Percentiles rank a stretch among this genome's conserved stretches.
Conservation (phyloP, 2,888 invertebrate genomes). For the Oithona nana region DNA sequence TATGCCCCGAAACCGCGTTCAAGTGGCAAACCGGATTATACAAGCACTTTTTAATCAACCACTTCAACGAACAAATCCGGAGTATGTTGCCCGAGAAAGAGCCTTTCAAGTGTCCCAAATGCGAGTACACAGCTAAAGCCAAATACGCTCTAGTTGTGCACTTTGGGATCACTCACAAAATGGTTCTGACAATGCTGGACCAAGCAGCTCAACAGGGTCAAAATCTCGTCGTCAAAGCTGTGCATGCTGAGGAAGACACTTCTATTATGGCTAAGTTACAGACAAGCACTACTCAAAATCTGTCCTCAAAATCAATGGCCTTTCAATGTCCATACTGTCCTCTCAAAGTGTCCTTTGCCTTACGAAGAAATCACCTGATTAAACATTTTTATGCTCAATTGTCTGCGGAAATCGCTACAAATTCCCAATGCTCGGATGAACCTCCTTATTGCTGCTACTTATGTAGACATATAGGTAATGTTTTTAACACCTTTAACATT, state of each 20-base stretch:
- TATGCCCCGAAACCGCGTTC: slow-evolving; percentile 10
- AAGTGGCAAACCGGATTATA: slow-evolving; percentile 15
- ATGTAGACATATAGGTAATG: background rate
- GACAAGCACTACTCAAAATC: background rate
- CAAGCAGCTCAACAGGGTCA: background rate
- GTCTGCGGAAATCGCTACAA: background rate
- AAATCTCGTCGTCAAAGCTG: background rate
- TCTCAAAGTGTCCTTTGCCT: background rate
- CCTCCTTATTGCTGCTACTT: background rate
- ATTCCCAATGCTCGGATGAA: background rate
- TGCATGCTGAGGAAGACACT: background rate
- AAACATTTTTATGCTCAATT: slow-evolving; percentile 5
- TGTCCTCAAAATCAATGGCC: background rate
- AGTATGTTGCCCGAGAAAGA: background rate
- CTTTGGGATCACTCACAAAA: slow-evolving; percentile 14
- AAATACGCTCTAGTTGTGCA: background rate
- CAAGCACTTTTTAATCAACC: slow-evolving; percentile 15
- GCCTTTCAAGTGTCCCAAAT: slow-evolving; percentile 4
- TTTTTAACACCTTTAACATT: background rate
- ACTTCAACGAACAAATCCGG: slow-evolving; percentile 9
- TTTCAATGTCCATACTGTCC: background rate
- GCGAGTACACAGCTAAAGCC: background rate
- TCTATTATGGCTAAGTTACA: background rate
- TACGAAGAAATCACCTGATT: background rate
- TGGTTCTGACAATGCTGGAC: background rate